These are phyloP conservation scores for Limnodromus scolopaceus DNA, from an alignment of 2,797 vertebrate genomes.

Conservation along the genomic window DNA sequence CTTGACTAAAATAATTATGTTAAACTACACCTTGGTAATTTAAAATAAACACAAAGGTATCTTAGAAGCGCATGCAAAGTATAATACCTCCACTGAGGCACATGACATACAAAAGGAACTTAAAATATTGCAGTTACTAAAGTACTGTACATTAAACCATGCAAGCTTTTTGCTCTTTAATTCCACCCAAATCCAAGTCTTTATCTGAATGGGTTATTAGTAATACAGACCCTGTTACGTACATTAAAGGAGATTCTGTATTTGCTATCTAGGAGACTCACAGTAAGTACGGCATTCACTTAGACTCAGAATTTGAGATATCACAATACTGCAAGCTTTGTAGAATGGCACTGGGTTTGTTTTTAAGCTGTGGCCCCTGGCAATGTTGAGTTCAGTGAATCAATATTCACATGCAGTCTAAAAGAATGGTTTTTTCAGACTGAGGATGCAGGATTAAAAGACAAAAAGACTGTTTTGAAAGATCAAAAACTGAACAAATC, in stretches of 20 bases:
- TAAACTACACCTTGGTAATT: neutral
- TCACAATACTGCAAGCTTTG: neutral
- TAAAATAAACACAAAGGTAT: neutral
- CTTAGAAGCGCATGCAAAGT: neutral
- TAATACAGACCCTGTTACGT: fast-evolving
- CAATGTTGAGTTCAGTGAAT: neutral
- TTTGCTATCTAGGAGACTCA: neutral
- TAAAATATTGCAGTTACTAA: neutral
- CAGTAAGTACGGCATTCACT: neutral
- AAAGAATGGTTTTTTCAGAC: neutral
- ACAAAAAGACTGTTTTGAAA: neutral
- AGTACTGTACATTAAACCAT: neutral
- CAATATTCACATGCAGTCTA: neutral
- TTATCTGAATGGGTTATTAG: neutral
- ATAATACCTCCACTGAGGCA: neutral
- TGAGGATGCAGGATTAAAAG: neutral
- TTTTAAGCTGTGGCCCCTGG: neutral
- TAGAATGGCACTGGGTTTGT: neutral
- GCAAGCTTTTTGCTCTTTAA: neutral
- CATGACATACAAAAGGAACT: neutral
- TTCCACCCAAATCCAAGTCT: neutral
- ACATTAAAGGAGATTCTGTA: neutral
- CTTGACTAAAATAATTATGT: neutral
- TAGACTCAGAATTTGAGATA: neutral
- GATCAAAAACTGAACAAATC: neutral